Conservation (phyloP, 2,797 vertebrate genomes). For the Betta splendens region DNA sequence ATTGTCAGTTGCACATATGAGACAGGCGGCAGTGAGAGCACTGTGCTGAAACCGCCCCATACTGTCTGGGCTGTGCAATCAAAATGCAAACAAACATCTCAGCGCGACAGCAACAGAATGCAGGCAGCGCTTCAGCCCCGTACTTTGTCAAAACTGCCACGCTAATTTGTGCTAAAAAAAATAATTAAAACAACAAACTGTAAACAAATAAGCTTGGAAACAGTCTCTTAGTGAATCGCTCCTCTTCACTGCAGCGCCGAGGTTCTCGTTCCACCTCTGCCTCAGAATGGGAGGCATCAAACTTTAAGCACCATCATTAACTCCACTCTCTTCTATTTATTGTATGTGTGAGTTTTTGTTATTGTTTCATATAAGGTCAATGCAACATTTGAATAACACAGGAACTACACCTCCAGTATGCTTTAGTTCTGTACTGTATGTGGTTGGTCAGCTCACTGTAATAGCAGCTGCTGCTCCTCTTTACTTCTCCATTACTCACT, state of each 20-base stretch:
- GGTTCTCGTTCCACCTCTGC: conserved; percentile 31
- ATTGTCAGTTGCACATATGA: not conserved
- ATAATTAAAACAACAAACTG: too few relatives aligned
- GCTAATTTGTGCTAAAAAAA: conserved; percentile 37
- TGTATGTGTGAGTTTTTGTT: not conserved
- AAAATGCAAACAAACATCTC: conserved; percentile 23
- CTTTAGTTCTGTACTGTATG: too few relatives aligned
- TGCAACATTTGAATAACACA: not conserved
- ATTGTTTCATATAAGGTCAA: not conserved
- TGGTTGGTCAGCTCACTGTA: not conserved
- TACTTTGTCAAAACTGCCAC: conserved; percentile 22
- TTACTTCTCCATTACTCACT: conserved; percentile 32
- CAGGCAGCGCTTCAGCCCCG: conserved; percentile 14
- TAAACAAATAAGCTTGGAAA: conserved; percentile 49
- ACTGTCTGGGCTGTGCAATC: conserved; percentile 29
- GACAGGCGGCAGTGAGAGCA: conserved; percentile 3
- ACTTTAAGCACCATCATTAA: conserved; percentile 14
- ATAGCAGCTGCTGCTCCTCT: not conserved
- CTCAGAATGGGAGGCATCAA: conserved; percentile 24
- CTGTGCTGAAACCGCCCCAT: conserved; percentile 30
- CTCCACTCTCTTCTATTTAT: not conserved
- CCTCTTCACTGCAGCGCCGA: conserved; percentile 26
- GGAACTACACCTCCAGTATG: too few relatives aligned
- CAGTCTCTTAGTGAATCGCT: conserved; percentile 23
- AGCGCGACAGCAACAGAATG: conserved; percentile 14